Conservation (phyloP, 2,113 vertebrate genomes). For the Pangasianodon hypophthalmus region DNA sequence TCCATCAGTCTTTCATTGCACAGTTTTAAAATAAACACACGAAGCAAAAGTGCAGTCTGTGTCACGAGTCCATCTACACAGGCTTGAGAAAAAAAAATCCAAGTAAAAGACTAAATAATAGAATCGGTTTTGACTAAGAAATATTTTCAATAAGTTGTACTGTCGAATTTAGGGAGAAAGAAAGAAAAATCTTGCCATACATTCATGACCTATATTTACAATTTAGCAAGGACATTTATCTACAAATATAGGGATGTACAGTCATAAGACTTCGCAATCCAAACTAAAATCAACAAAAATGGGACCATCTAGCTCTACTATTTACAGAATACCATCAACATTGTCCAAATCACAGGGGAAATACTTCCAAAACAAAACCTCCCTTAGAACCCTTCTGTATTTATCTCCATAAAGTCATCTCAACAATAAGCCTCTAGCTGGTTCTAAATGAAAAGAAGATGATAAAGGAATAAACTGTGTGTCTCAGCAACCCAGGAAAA, state of each 20-base stretch:
- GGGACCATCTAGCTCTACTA: conserved; percentile 25
- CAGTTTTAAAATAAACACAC: neutral
- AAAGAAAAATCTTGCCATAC: neutral
- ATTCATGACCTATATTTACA: conserved; percentile 23
- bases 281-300: conserved; percentile 27
- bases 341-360: neutral
- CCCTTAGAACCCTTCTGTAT: neutral
- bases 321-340: conserved; percentile 47
- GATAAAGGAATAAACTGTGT: neutral
- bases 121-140: neutral
- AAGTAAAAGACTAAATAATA: neutral
- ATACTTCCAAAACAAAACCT: neutral
- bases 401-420: neutral
- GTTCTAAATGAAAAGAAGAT: neutral
- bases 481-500: neutral
- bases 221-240: conserved; percentile 35
- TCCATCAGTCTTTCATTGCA: no score
- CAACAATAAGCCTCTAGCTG: neutral
- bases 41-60: neutral
- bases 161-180: neutral
- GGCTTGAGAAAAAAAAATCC: neutral
- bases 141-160: neutral
- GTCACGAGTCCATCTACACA: neutral
- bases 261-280: conserved; percentile 13
- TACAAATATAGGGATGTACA: conserved; percentile 44